Conservation (phyloP, 2,888 invertebrate species). For the Lycia hirtaria region DNA sequence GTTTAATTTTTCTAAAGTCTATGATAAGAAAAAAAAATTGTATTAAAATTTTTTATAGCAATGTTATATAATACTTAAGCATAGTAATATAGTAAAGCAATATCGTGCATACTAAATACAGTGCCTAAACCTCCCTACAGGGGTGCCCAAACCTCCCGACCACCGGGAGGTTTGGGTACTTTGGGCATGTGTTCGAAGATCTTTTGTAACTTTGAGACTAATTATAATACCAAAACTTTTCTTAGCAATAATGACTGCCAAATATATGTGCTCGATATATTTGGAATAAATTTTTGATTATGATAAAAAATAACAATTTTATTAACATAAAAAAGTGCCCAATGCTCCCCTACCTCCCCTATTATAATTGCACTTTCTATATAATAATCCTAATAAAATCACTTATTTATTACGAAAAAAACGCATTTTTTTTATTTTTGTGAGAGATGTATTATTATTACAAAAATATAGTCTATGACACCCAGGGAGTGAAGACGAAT, state of each 20-base stretch:
- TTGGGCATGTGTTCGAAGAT: no score
- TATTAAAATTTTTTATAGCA: slow-evolving; percentile 9
- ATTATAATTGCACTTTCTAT: no score
- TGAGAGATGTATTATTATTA: no score
- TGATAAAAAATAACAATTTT: slow-evolving; percentile 25
- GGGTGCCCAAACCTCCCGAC: slow-evolving; percentile 11
- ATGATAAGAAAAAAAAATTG: slow-evolving; percentile 8
- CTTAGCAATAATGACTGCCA: slow-evolving; percentile 26
- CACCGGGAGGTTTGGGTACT: slow-evolving; percentile 8
- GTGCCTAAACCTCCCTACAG: no score
- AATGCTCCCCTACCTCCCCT: slow-evolving; percentile 23
- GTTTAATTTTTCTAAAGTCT: slow-evolving; percentile 16
- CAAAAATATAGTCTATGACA: no score
- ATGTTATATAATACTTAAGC: slow-evolving; percentile 17
- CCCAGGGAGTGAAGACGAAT: no score
- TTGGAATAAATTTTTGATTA: slow-evolving; percentile 24
- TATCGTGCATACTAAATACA: slow-evolving; percentile 16
- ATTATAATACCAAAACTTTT: slow-evolving; percentile 12
- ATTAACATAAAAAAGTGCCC: slow-evolving; percentile 23
- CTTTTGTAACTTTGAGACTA: no score
- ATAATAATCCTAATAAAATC: no score
- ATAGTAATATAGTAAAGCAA: slow-evolving; percentile 16
- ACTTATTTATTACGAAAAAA: no score
- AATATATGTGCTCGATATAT: no score
- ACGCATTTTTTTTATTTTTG: no score